A percentile compares a stretch with the other conserved stretches of the same genome.
phyloP scores from a whole-genome alignment of 2,113 vertebrate genomes.

The Galemys pyrenaicus region DNA sequence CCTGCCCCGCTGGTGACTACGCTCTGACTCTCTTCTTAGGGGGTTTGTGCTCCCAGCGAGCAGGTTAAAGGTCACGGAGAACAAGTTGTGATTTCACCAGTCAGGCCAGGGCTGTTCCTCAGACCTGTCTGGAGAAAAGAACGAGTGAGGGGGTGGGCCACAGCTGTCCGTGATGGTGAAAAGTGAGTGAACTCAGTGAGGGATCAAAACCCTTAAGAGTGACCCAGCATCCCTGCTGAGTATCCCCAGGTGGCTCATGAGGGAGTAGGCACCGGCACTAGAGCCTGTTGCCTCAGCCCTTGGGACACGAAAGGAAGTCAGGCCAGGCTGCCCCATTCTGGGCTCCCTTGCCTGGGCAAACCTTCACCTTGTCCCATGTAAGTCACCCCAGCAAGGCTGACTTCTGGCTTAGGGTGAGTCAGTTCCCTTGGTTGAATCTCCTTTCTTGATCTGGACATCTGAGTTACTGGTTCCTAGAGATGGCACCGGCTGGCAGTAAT shows the following conservation, averaged over 20 bases:
- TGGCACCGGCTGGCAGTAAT: too few species aligned
- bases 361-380: neutral
- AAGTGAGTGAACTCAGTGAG: neutral
- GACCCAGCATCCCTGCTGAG: too few species aligned
- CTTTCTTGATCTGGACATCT: neutral
- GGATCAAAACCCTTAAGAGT: neutral
- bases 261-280: neutral
- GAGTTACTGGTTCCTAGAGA: neutral
- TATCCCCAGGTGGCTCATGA: neutral
- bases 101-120: too few species aligned
- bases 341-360: too few species aligned
- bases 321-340: neutral
- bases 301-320: neutral
- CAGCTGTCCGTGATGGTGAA: neutral
- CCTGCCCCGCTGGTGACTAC: neutral
- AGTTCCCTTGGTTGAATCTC: neutral
- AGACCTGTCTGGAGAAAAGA: neutral
- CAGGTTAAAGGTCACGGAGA: neutral
- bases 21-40: too few species aligned
- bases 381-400: neutral
- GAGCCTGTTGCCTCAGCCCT: neutral
- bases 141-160: too few species aligned
- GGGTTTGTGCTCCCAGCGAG: too few species aligned
- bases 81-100: neutral
- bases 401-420: fast-evolving